Base-by-base conservation (phyloP, 2,113 vertebrate genomes). In the Tonatia bakeri region DNA sequence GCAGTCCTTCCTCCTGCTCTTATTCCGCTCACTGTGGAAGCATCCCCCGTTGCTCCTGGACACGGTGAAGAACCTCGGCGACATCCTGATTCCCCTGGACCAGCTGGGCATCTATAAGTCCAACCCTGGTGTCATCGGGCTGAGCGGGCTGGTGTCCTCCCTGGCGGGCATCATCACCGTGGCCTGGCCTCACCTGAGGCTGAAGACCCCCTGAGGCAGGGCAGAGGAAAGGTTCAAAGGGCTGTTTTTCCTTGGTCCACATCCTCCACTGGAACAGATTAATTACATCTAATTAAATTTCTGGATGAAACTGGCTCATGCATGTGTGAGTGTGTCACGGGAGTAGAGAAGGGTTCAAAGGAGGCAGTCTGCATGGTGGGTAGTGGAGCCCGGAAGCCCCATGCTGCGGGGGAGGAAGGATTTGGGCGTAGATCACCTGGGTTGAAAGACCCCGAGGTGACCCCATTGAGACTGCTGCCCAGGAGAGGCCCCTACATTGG, bases 131-230 rank as follows among this genome's bases (percentile, higher is more conserved):
- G 77, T 99, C 87, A 98, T 99, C 36, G 99, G 99, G 1, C 98
- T 99, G 3, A 99, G 99, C 26, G 99, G 99, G 0, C 80, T 99
- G 4, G 17, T 99, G n/a, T 99, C 99, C 14, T 99, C 99, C 0
- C 1, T 99, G 52, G 98, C 99, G n/a, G 99, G 99, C 33, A 99
- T 99, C 64, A 33, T 99, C 67, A 99, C 98, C 0, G 95, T 99
- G 6, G 81, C 98, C 14, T 99, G 98, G 50, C 99, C 99, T n/a
- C 97, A 96, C 47, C 96, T 99, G 95, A 99, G 97, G 97, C 97
- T 99, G 52, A 99, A 98, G 96, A 84, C 94, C 61, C 26, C 61
- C 61, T 64, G 61, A 64, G 61, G 61, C 28, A 73, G 73, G 84
- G 56, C 52, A 92, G 81, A 65, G 54, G 10, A 28, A 61, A 76